Conservation (phyloP, 2,113 vertebrate genomes). For the Atractosteus spatula region DNA sequence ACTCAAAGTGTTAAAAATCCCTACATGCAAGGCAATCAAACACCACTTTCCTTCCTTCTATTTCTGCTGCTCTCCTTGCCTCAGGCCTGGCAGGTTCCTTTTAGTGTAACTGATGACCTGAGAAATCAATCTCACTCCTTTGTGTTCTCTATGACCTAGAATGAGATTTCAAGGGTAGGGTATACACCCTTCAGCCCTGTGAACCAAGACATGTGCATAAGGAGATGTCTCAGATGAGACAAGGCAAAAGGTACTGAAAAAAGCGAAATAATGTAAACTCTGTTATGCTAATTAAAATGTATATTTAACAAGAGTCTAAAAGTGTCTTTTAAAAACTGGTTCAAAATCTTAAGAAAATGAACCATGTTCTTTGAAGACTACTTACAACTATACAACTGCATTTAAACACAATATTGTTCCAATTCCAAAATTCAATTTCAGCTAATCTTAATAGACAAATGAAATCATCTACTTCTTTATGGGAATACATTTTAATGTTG, state of each 20-base stretch:
- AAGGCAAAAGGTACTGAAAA: background rate
- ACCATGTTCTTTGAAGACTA: too few species aligned
- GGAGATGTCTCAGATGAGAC: background rate
- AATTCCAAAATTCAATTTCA: too few species aligned
- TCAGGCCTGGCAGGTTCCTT: conserved; percentile 8
- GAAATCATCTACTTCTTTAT: too few species aligned
- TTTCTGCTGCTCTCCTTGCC: conserved; percentile 6
- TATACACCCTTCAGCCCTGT: background rate
- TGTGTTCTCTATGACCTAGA: conserved; percentile 5
- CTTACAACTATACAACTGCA: too few species aligned
- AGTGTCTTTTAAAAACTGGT: too few species aligned
- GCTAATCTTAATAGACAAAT: too few species aligned
- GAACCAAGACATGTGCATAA: background rate
- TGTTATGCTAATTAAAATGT: too few species aligned
- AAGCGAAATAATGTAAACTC: too few species aligned
- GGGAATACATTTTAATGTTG: too few species aligned
- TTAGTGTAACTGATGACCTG: conserved; percentile 13
- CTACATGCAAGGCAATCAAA: background rate
- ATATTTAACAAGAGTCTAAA: too few species aligned
- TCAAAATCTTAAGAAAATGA: too few species aligned
- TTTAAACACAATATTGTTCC: too few species aligned
- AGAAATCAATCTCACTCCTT: conserved; percentile 11
- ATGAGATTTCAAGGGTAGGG: conserved; percentile 5
- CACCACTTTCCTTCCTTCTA: background rate
- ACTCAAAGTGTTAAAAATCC: background rate